Percentiles rank a stretch among this genome's conserved stretches.
Evolutionary conservation across 2,888 invertebrate species (phyloP).

Genomic region (Tuta absoluta): DNA sequence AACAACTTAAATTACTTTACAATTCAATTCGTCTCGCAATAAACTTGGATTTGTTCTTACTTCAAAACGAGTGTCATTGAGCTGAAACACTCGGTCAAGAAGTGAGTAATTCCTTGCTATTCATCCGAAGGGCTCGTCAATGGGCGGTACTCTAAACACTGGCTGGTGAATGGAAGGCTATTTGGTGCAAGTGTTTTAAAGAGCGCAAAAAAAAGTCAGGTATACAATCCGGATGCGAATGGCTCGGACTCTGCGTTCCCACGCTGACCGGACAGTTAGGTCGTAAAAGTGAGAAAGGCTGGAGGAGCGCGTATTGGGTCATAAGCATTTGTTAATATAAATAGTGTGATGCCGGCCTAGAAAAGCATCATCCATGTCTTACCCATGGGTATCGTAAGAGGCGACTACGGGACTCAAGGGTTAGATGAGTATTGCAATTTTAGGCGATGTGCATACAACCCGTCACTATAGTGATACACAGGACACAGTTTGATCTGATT

Average conservation of each 20-base stretch:
- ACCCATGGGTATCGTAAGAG: no score
- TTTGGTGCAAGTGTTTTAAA: constrained; percentile 74
- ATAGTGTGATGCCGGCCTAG: no score
- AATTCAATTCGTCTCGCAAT: constrained; percentile 33
- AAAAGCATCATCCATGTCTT: no score
- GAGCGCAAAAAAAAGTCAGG: constrained; percentile 64
- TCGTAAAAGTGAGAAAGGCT: background rate
- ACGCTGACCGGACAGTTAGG: constrained; percentile 48
- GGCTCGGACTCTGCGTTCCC: constrained; percentile 58
- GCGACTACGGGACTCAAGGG: no score
- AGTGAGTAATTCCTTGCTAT: constrained; percentile 46
- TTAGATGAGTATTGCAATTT: no score
- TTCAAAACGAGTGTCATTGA: constrained; percentile 46
- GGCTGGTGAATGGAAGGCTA: constrained; percentile 58
- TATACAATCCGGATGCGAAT: constrained; percentile 76
- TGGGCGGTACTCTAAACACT: constrained; percentile 54
- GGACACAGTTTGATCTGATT: no score
- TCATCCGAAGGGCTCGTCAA: constrained; percentile 41
- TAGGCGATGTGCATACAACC: no score
- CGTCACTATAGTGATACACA: no score
- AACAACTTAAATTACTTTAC: constrained; percentile 21
- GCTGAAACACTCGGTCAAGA: constrained; percentile 32
- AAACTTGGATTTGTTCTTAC: constrained; percentile 44
- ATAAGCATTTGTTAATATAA: background rate
- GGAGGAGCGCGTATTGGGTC: constrained; percentile 7